A percentile compares a stretch with the other conserved stretches of the same genome.
Evolutionary conservation across 2,113 vertebrate genomes (phyloP).

Genomic region (Pollimyrus isidori): DNA sequence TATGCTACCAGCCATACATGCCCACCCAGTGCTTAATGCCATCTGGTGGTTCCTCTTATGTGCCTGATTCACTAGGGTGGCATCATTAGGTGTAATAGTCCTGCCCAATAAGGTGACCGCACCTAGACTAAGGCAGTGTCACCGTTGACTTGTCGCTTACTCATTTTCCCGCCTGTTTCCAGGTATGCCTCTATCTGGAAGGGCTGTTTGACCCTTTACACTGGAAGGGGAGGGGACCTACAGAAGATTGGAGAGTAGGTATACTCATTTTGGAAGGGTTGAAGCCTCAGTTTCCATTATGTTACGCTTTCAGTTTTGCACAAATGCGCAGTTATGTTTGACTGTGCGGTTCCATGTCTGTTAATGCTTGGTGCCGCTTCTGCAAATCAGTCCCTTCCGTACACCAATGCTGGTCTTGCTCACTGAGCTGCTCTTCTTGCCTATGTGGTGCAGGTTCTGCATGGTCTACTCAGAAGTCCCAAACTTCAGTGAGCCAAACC

Average conservation of each 20-base stretch:
- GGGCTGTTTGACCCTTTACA: slow-evolving; percentile 92
- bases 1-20: slow-evolving; percentile 45
- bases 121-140: not conserved
- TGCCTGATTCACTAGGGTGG: not conserved
- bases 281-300: not conserved
- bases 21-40: not conserved
- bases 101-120: not conserved
- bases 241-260: slow-evolving; percentile 99
- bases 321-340: not conserved
- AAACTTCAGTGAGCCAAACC: slow-evolving; percentile 96
- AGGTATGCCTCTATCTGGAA: slow-evolving; percentile 98
- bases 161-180: not conserved
- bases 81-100: not conserved
- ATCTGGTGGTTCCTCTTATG: not conserved
- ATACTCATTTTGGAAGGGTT: slow-evolving; percentile 13
- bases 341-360: not conserved
- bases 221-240: slow-evolving; percentile 89
- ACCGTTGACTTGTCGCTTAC: not conserved
- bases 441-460: slow-evolving; percentile 73
- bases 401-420: not conserved
- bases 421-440: not conserved
- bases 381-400: not conserved
- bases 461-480: slow-evolving; percentile 99
- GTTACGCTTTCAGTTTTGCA: not conserved
- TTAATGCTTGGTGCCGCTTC: not conserved